Base-by-base conservation (phyloP, 1,140 invertebrate species). In the Hyles euphorbiae region DNA sequence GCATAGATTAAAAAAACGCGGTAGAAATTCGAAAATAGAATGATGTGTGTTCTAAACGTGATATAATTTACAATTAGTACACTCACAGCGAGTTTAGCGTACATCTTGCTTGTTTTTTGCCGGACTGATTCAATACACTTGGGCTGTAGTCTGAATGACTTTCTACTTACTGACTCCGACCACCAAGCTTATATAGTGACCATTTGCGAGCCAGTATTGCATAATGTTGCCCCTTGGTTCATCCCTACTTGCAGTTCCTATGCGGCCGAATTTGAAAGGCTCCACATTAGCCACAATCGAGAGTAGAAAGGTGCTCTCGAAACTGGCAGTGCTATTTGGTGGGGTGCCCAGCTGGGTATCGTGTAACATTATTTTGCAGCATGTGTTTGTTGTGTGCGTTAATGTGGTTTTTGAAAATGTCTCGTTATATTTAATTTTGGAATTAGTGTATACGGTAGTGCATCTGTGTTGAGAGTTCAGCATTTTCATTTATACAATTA, bases 31-130 rank as follows among this genome's bases (percentile, higher is more conserved):
- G 22, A 22, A 22, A 22, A 22, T 22, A 22, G 22, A 22, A 22
- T 2, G 22, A 22, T 22, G 22, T 22, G 22, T 22, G 22, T 22
- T 22, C 22, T 22, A 22, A 46, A 32, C 1, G 3, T 34, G 4
- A 32, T 46, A 7, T 12, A 3, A 44, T 45, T 45, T 45, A 6
- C 5, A n/a, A 22, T 55, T 46, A 5, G 36, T 40, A 52, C 11
- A 84, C 84, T 87, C 76, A 87, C 84, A 72, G 83, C 77, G 77
- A 87, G 76, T 82, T 86, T 87, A 63, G 84, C 75, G 84, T 84
- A 86, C 84, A 87, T 87, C 68, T 81, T 85, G 73, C 68, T 77
- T 75, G 68, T 46, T 34, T 69, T 75, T 57, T 60, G 82, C 82
- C 84, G 82, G 81, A 84, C 80, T 84, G 81, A 84, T 77, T 73